These are phyloP conservation scores for Acrocephalus kingi DNA, from an alignment of 2,113 vertebrate genomes.

Conservation along the genomic window DNA sequence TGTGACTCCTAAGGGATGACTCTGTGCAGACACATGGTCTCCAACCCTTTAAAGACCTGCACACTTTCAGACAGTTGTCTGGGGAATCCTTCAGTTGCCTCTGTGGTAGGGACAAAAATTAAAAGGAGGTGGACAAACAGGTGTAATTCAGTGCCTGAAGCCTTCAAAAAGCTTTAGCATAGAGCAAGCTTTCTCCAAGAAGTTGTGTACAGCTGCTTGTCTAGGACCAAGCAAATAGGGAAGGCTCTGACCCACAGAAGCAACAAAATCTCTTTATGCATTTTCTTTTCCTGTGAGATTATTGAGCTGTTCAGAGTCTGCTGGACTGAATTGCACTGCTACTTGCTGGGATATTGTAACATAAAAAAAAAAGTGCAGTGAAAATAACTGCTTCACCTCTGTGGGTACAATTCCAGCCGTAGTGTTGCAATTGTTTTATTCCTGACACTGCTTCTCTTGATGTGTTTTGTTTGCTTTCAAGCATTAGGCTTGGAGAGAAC, in stretches of 20 bases:
- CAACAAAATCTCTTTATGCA: neutral
- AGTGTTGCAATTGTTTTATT: neutral
- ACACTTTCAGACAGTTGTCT: neutral
- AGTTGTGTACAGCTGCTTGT: neutral
- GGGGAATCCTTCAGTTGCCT: neutral
- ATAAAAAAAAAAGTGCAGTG: neutral
- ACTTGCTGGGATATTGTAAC: neutral
- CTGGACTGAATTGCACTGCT: neutral
- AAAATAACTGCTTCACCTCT: neutral
- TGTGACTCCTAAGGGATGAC: neutral
- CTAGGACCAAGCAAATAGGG: neutral
- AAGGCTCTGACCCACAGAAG: neutral
- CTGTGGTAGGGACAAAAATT: neutral
- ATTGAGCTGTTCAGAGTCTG: neutral
- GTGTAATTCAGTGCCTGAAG: neutral
- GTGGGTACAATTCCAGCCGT: neutral
- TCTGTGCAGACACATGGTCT: neutral
- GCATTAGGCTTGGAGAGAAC: neutral
- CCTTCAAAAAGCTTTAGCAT: neutral
- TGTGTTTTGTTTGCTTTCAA: neutral
- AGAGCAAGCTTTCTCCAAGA: neutral
- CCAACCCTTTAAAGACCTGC: neutral
- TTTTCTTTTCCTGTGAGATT: neutral
- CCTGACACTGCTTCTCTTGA: neutral
- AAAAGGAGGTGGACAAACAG: neutral